Percentiles rank a stretch among this genome's conserved stretches.
These are phyloP conservation scores for Acropternis orthonyx DNA, from an alignment of 2,797 vertebrate genomes.

Conservation along the genomic window DNA sequence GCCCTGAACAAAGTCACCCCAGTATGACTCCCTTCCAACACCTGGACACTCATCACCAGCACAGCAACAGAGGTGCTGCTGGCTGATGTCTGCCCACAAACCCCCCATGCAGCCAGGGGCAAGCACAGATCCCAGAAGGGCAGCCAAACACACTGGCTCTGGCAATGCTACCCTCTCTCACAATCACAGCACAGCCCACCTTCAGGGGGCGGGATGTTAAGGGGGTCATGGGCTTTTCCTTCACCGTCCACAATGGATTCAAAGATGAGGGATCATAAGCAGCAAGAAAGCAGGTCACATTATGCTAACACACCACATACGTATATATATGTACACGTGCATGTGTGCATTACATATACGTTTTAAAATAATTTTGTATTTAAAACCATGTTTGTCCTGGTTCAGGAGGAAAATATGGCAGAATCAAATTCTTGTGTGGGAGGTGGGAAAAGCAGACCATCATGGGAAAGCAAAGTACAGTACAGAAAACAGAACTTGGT, in stretches of 20 bases:
- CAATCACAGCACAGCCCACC: background rate
- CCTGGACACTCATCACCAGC: background rate
- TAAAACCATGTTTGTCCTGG: background rate
- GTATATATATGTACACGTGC: fast-evolving
- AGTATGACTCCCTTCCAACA: background rate
- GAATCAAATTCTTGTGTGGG: background rate
- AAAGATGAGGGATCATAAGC: background rate
- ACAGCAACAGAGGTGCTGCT: background rate
- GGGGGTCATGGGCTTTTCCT: background rate
- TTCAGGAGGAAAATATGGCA: background rate
- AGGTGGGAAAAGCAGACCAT: background rate
- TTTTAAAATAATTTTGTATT: background rate
- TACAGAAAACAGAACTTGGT: background rate
- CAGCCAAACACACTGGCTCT: background rate
- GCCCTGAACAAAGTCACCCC: background rate
- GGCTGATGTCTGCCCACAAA: background rate
- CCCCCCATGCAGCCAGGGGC: fast-evolving
- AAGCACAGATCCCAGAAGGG: background rate
- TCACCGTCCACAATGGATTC: background rate
- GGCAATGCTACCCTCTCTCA: background rate
- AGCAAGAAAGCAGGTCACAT: background rate
- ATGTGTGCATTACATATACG: fast-evolving
- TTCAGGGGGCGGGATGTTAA: background rate
- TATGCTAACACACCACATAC: background rate
- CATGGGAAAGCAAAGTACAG: background rate